phyloP scores from a whole-genome alignment of 2,113 vertebrate species.

The Bos javanicus region DNA sequence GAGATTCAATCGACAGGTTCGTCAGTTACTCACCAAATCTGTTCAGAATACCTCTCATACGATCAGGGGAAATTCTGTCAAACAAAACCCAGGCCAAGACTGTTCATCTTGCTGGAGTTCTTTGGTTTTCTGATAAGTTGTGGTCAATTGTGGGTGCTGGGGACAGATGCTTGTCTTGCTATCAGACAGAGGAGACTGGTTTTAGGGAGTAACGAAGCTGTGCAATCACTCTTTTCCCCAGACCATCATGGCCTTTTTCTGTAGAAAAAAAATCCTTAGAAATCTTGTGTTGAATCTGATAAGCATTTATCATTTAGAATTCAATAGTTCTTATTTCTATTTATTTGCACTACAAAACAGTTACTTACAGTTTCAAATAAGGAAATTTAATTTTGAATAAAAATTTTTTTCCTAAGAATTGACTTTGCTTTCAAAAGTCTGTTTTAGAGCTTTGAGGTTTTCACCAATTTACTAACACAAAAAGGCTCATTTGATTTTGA shows the following conservation, averaged over 20 bases:
- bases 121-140: neutral
- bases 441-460: neutral
- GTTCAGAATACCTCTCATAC: neutral
- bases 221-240: neutral
- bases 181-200: neutral
- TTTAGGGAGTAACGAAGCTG: neutral
- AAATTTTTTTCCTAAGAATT: neutral
- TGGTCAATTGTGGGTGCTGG: neutral
- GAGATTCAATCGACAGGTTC: neutral
- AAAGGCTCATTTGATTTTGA: neutral
- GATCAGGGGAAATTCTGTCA: neutral
- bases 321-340: neutral
- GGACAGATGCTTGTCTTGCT: neutral
- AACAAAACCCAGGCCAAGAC: neutral
- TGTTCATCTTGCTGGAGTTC: neutral
- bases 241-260: neutral
- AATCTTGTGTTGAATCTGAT: neutral
- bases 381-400: neutral
- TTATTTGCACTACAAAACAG: neutral
- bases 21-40: neutral
- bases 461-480: neutral
- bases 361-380: neutral
- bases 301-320: neutral
- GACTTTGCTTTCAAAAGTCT: neutral
- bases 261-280: neutral